Conservation (phyloP, 1,140 invertebrate species). For the Bombyx mandarina region DNA sequence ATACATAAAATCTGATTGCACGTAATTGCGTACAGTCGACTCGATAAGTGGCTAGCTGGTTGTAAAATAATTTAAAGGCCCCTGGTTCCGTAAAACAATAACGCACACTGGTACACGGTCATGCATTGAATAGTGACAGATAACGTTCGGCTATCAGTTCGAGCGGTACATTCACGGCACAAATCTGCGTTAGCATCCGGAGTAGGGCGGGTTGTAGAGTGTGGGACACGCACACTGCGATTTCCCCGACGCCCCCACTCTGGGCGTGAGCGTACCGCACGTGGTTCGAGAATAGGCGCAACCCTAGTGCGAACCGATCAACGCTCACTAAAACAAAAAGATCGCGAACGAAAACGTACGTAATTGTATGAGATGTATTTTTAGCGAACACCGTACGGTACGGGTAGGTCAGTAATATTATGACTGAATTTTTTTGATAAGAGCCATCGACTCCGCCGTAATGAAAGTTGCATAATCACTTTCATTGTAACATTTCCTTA, state of each 20-base stretch:
- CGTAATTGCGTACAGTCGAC: conserved; percentile 43
- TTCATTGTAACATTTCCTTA: conserved; percentile 17
- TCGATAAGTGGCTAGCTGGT: conserved; percentile 39
- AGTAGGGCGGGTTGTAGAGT: conserved; percentile 40
- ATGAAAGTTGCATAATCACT: conserved; percentile 30
- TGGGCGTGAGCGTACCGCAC: conserved; percentile 7
- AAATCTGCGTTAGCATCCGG: conserved; percentile 65
- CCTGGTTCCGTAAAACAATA: conserved; percentile 62
- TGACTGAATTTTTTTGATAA: conserved; percentile 54
- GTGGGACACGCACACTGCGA: conserved; percentile 30
- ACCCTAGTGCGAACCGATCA: conserved; percentile 11
- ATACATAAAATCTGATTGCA: conserved; percentile 46
- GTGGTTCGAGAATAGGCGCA: background rate
- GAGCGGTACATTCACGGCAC: conserved; percentile 60
- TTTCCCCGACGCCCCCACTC: conserved; percentile 37
- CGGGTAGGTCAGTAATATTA: conserved; percentile 60
- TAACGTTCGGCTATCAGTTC: conserved; percentile 57
- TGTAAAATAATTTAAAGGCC: conserved; percentile 55
- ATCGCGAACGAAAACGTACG: conserved; percentile 54
- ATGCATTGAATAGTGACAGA: conserved; percentile 36
- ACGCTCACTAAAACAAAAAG: conserved; percentile 29
- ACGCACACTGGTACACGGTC: conserved; percentile 34
- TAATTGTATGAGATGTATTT: conserved; percentile 42
- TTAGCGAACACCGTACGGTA: conserved; percentile 52
- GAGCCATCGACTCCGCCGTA: conserved; percentile 23